Conservation (phyloP, 2,113 vertebrate genomes). For the Oncorhynchus nerka region DNA sequence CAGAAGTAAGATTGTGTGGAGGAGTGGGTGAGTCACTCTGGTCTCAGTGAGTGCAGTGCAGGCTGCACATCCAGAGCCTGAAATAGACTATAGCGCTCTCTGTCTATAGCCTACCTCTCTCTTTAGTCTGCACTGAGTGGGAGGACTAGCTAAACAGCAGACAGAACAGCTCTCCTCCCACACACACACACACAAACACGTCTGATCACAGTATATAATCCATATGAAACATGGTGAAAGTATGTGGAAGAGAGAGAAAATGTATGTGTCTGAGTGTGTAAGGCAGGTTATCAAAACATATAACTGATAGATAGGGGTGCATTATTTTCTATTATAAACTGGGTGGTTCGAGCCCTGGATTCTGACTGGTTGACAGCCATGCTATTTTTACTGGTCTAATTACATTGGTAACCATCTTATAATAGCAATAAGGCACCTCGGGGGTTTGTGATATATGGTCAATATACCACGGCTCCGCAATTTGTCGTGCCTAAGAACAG, state of each 20-base stretch:
- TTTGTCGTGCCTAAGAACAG: too few relatives aligned
- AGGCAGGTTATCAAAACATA: background rate
- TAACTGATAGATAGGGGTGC: too few relatives aligned
- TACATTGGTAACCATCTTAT: too few relatives aligned
- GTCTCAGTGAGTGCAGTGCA: conserved; percentile 41
- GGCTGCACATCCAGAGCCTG: conserved; percentile 45
- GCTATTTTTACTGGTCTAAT: background rate
- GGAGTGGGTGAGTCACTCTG: conserved; percentile 55
- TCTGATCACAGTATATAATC: conserved; percentile 13
- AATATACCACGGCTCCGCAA: too few relatives aligned
- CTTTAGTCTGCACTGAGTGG: conserved; percentile 48
- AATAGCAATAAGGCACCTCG: too few relatives aligned
- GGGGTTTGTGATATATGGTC: too few relatives aligned
- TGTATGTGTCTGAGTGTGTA: background rate
- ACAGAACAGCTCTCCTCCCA: conserved; percentile 49
- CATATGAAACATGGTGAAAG: conserved; percentile 9
- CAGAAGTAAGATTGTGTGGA: conserved; percentile 33
- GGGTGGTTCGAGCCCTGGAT: background rate
- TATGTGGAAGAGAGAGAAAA: background rate
- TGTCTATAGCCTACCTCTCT: conserved; percentile 39
- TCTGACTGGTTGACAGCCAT: too few relatives aligned
- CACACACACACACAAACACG: conserved; percentile 29
- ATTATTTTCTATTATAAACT: too few relatives aligned
- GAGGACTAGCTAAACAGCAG: conserved; percentile 53
- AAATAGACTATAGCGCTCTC: conserved; percentile 62